Conservation (phyloP, 2,797 vertebrate species). For the Pteropus rufus region DNA sequence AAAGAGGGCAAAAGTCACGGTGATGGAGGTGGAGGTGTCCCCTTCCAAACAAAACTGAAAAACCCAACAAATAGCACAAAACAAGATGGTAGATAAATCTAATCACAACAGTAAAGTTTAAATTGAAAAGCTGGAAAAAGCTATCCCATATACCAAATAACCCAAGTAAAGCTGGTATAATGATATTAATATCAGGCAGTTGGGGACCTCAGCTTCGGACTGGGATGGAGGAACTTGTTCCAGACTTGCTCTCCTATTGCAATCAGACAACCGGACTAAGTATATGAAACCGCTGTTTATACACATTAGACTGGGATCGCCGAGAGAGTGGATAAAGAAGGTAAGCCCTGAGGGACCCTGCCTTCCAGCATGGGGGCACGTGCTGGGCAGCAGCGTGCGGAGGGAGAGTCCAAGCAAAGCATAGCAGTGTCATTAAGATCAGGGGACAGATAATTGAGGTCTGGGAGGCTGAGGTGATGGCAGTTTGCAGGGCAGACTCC, state of each 20-base stretch:
- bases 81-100: not conserved
- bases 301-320: not conserved
- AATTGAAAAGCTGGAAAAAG: not conserved
- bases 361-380: not conserved
- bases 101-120: not conserved
- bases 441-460: not conserved
- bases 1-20: not conserved
- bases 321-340: not conserved
- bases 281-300: not conserved
- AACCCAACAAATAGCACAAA: not conserved
- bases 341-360: rapidly evolving
- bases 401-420: rapidly evolving
- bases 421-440: not conserved
- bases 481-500: not conserved
- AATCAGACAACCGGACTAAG: not conserved
- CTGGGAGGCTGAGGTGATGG: not conserved
- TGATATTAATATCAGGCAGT: not conserved
- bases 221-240: not conserved
- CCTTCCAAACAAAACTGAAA: not conserved
- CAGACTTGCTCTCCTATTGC: not conserved
- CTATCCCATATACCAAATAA: not conserved
- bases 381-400: not conserved
- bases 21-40: no score
- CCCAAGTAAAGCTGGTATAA: not conserved
- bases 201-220: not conserved